Evolutionary conservation across 2,797 vertebrate genomes (phyloP).

Genomic region (Notoglanidium macrostoma): DNA sequence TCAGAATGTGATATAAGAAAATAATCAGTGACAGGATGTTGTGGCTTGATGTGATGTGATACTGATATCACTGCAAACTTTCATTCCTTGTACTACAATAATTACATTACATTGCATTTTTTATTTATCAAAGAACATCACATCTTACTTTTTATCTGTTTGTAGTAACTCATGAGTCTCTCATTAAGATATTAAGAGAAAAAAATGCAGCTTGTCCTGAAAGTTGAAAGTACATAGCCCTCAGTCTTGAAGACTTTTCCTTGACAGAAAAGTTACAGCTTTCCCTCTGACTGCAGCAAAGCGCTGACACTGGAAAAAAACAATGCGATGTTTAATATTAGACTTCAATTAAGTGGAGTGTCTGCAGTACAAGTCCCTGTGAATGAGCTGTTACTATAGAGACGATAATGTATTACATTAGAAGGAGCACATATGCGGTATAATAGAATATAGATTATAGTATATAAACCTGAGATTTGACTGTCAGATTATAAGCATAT

Average conservation of each 20-base stretch:
- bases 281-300: background rate
- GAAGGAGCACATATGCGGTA: background rate
- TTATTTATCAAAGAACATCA: background rate
- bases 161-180: background rate
- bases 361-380: background rate
- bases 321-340: background rate
- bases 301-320: background rate
- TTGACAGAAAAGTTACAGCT: background rate
- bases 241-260: background rate
- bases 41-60: background rate
- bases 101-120: background rate
- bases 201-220: background rate
- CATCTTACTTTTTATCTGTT: background rate
- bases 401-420: background rate
- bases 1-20: background rate
- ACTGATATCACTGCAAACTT: background rate
- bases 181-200: background rate
- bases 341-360: background rate
- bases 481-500: background rate
- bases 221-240: background rate
- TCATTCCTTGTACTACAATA: background rate
- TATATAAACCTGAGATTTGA: background rate
- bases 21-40: background rate
- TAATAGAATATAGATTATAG: background rate
- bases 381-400: background rate